These are phyloP conservation scores for Willowsia nigromaculata DNA, from an alignment of 2,888 invertebrate species.

Conservation along the genomic window DNA sequence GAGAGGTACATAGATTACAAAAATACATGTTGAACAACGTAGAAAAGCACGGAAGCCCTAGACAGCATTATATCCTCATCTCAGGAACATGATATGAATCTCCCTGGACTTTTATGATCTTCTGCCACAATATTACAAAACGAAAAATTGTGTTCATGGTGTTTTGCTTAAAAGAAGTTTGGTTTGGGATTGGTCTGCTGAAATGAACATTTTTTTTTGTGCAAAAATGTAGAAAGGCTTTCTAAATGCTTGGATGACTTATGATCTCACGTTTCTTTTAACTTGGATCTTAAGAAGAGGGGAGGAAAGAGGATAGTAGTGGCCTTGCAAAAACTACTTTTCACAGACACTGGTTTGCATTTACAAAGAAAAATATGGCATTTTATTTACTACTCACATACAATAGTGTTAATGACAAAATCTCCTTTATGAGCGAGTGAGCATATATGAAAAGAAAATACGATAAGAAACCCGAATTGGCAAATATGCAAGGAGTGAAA, in stretches of 20 bases:
- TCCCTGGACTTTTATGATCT: slow-evolving; percentile 25
- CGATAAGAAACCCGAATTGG: neutral
- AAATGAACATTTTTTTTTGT: neutral
- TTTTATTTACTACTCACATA: slow-evolving; percentile 6
- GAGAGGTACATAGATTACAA: too few species aligned
- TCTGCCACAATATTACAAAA: neutral
- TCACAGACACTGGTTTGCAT: neutral
- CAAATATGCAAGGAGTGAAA: neutral
- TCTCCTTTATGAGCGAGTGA: too few species aligned
- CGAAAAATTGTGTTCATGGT: neutral
- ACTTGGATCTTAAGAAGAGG: neutral
- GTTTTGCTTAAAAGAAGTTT: neutral
- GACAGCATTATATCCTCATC: neutral
- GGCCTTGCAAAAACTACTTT: slow-evolving; percentile 30
- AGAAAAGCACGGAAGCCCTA: too few species aligned
- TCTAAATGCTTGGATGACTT: slow-evolving; percentile 27
- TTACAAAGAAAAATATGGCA: neutral
- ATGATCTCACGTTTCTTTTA: slow-evolving; percentile 30
- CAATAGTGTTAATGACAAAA: slow-evolving; percentile 29
- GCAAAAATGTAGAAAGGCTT: slow-evolving; percentile 3
- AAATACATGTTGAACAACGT: too few species aligned
- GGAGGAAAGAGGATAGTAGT: neutral
- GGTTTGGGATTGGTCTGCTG: neutral
- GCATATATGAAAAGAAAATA: neutral
- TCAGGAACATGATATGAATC: neutral